Evolutionary conservation across 1,140 invertebrate genomes (phyloP), one percentile per base, ranked within the genome.

Genomic region (Dendrolimus kikuchii): DNA sequence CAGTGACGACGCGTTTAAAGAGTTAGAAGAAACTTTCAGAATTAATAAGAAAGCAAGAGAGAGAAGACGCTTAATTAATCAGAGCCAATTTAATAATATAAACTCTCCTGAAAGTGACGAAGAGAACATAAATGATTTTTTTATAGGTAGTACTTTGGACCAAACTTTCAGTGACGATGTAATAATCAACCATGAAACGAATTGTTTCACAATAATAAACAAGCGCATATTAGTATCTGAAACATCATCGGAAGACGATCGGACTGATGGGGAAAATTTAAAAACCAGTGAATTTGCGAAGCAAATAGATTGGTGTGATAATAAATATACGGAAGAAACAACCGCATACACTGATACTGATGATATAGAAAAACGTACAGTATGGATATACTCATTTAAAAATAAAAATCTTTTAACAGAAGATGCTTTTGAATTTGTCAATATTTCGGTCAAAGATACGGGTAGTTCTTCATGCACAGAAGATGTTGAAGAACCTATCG

Each of bases 381-480:
- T 77, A 47, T 77, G 68, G 63, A 77, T 83, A 56, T 81, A 78
- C 60, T 78, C 77, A 2, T 77, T 65, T 47, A 76, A 72, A 67
- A 81, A 80, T 51, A 71, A 64, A 46, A 57, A 60, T 50, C 40
- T 65, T n/a, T 55, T 76, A 40, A 47, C 59, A 8, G 73, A 77
- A 41, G 58, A 65, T 45, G 64, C 68, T 52, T 64, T 55, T 48
- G 59, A 68, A 49, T 41, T 65, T 41, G 59, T 61, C 0, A 70
- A 75, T 42, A 66, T 61, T 7, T 47, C 60, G 10, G 68, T 63
- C 38, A 59, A 60, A 36, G 69, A 71, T 1, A 61, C 61, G 4
- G 46, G 49, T 5, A 75, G 59, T 51, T 51, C 44, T 43, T 69
- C 71, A 1, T 57, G 59, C 6, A 65, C 76, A 45, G 68, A 71